Evolutionary conservation across 2,888 invertebrate species (phyloP).

Genomic region (Clanis bilineata): DNA sequence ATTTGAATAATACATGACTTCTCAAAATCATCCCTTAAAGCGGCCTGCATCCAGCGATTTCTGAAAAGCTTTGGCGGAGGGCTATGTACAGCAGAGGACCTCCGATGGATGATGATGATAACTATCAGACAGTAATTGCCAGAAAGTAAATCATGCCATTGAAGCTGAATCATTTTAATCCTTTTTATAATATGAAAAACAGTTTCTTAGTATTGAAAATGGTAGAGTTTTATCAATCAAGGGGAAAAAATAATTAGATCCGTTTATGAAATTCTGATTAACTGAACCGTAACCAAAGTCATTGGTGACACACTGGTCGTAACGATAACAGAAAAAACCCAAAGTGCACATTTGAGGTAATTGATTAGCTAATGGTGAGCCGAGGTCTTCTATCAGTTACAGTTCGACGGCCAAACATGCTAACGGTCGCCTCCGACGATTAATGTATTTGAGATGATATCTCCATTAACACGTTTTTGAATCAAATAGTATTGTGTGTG

Average conservation of each 20-base stretch:
- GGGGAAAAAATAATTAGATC: neutral
- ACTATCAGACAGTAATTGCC: no score
- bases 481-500: slow-evolving; percentile 40
- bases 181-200: no score
- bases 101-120: no score
- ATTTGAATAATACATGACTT: no score
- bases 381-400: slow-evolving; percentile 23
- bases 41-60: no score
- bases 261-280: neutral
- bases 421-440: slow-evolving; percentile 40
- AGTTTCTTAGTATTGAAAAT: no score
- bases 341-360: neutral
- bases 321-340: neutral
- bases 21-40: no score
- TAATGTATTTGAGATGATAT: slow-evolving; percentile 45
- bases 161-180: no score
- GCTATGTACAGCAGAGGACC: no score
- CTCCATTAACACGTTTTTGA: slow-evolving; percentile 40
- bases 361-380: neutral
- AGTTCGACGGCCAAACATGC: slow-evolving; percentile 39
- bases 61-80: no score
- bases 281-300: neutral
- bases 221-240: neutral
- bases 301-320: neutral
- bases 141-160: no score